Evolutionary conservation across 2,113 vertebrate genomes (phyloP).

Genomic region (Scomber scombrus): DNA sequence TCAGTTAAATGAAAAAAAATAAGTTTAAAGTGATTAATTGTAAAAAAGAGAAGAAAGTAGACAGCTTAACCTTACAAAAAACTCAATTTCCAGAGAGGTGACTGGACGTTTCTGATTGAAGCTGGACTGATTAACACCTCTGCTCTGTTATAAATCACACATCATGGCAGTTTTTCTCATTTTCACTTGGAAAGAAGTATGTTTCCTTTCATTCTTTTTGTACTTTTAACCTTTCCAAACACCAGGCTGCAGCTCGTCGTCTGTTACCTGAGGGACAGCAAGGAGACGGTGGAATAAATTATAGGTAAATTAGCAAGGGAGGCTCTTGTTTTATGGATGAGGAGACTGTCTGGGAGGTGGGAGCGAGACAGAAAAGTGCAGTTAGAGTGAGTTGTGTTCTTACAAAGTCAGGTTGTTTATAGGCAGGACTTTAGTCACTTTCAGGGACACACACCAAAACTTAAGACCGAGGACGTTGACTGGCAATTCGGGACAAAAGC

Average conservation of each 20-base stretch:
- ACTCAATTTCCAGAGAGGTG: no score
- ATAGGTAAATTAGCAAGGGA: slow-evolving; percentile 28
- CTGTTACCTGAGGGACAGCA: slow-evolving; percentile 25
- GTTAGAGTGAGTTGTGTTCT: slow-evolving; percentile 26
- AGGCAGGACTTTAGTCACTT: no score
- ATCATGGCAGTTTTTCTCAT: background rate
- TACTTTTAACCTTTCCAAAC: background rate
- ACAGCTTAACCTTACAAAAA: no score
- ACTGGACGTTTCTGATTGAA: no score
- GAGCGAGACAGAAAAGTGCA: slow-evolving; percentile 8
- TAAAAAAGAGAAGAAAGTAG: no score
- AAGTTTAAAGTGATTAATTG: no score
- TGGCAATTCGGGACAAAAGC: no score
- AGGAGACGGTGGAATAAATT: slow-evolving; percentile 26
- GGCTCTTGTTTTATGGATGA: slow-evolving; percentile 59
- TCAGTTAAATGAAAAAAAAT: no score
- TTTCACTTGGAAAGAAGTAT: background rate
- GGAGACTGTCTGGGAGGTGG: background rate
- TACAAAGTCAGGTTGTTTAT: slow-evolving; percentile 12
- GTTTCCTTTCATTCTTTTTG: background rate
- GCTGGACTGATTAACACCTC: background rate
- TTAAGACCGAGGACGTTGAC: no score
- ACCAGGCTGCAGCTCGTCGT: background rate
- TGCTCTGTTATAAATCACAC: background rate
- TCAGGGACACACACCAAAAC: no score